Evolutionary conservation across 2,888 invertebrate genomes (phyloP), one percentile per base, ranked within the genome.

Genomic region (Alsophila aescularia): DNA sequence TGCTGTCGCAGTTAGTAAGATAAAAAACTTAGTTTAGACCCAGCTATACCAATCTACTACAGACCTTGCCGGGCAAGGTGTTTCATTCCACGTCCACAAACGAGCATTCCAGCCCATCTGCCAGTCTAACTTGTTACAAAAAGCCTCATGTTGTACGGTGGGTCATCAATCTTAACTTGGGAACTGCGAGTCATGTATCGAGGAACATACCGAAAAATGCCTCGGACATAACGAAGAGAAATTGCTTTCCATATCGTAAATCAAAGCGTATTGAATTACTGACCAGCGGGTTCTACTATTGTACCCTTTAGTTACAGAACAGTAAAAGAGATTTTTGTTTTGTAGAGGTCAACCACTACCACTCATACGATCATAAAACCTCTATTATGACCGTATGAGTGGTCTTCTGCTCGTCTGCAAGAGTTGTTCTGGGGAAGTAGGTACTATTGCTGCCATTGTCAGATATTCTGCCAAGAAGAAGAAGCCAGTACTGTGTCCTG

Each of bases 211-310:
- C 74, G 81, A 84, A 85, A 83, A 86, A 85, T 79, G 66, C 67
- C 63, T 72, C 69, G 70, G 70, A 71, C 70, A 64, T 83, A 83
- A 84, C 86, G 80, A 85, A 82, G 87, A 86, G 74, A 76, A 82
- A 87, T 87, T 69, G 78, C 61, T 79, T 70, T 73, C 72, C 74
- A 75, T 79, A 71, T 76, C 74, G 85, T 86, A 83, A 87, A 87
- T 85, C 85, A 85, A 79, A 74, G 62, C 70, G 73, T 80, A 82
- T 85, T 84, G 79, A 80, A 83, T 85, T 77, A 77, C 73, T 67
- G 70, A 65, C 68, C 60, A 59, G 52, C 47, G 56, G 51, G 41
- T 58, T 53, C 55, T 77, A 76, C 77, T 64, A 73, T 52, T 59
- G 69, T 58, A 51, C 44, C 41, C 37, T 35, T 29, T 29, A n/a